phyloP scores from a whole-genome alignment of 92 coral and sea anemone genomes.

The Bergia puertoricense region DNA sequence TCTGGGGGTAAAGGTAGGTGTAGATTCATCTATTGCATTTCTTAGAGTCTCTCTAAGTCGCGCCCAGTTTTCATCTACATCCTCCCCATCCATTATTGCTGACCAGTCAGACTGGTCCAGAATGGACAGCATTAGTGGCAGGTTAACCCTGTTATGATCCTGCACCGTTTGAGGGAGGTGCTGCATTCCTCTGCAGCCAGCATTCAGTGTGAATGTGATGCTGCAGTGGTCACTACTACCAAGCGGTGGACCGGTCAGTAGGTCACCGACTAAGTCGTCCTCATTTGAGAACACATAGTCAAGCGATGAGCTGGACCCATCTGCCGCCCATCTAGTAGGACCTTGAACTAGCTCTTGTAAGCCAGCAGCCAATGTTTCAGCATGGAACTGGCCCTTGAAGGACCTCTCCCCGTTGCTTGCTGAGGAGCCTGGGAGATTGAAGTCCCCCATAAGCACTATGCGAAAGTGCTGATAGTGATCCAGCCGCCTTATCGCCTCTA shows the following conservation, averaged over 20 bases:
- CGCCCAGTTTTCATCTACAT: neutral
- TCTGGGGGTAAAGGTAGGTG: neutral
- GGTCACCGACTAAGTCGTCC: neutral
- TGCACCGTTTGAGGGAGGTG: neutral
- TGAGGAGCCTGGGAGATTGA: neutral
- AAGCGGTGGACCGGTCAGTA: rapidly evolving
- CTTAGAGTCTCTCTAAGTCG: neutral
- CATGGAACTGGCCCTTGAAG: neutral
- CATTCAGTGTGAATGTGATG: neutral
- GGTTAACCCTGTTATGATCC: neutral
- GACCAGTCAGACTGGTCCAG: neutral
- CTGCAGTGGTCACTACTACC: neutral
- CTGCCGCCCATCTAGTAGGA: neutral
- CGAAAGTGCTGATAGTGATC: neutral
- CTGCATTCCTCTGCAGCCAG: neutral
- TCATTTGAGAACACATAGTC: neutral
- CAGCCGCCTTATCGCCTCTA: neutral
- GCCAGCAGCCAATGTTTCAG: neutral
- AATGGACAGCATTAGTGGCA: neutral
- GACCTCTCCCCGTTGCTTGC: neutral
- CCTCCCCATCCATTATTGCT: neutral
- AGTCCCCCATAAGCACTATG: neutral
- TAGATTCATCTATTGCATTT: neutral
- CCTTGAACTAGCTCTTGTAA: neutral
- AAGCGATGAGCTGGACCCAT: neutral